Percentiles rank a stretch among this genome's conserved stretches.
Evolutionary conservation across 2,888 invertebrate species (phyloP).

Genomic region (Acronicta psi): DNA sequence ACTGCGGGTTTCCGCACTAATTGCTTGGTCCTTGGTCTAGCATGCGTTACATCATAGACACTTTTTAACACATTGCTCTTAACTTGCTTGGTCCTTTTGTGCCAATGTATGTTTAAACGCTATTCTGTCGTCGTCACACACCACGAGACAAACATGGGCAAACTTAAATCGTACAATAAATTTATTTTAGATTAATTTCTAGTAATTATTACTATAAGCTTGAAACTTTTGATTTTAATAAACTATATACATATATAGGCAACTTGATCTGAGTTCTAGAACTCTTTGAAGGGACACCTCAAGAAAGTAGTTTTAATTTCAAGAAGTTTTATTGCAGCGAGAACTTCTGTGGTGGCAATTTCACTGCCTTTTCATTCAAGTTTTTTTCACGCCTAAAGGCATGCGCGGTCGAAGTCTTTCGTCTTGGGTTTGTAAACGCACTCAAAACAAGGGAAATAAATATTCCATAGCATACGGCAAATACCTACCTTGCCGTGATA

Average conservation of each 20-base stretch:
- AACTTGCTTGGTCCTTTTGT: background rate
- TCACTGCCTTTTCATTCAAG: background rate
- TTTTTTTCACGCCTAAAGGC: background rate
- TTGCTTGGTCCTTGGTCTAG: slow-evolving; percentile 64
- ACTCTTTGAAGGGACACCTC: background rate
- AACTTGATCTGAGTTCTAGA: background rate
- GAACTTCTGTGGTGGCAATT: background rate
- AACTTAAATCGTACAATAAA: no score
- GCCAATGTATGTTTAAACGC: background rate
- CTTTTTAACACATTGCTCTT: slow-evolving; percentile 3
- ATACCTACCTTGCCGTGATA: background rate
- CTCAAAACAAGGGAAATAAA: no score
- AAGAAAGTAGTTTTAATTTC: background rate
- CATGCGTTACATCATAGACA: slow-evolving; percentile 36
- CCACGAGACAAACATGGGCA: no score
- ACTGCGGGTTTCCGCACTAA: slow-evolving; percentile 73
- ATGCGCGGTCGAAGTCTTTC: background rate
- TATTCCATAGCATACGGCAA: no score
- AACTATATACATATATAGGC: no score
- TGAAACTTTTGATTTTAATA: no score
- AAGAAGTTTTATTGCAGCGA: background rate
- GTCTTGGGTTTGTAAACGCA: background rate
- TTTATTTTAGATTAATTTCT: no score
- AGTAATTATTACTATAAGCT: no score
- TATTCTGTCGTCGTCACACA: no score